phyloP scores from a whole-genome alignment of 30 jellyfish, hydroid and myxozoan genomes.

The Clytia hemisphaerica region DNA sequence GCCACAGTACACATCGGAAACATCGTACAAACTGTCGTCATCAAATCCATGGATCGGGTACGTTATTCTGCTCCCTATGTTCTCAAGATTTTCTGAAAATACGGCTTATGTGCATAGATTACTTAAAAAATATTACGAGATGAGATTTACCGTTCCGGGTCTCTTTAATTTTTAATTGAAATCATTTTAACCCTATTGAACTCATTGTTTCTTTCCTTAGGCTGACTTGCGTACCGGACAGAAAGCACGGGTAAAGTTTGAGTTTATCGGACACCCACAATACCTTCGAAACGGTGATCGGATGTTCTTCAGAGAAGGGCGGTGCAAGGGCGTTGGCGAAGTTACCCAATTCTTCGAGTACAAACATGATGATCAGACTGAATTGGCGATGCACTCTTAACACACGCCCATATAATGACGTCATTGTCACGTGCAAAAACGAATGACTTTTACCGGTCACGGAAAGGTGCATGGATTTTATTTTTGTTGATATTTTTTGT shows the following conservation, averaged over 20 bases:
- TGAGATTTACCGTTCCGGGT: too few species aligned
- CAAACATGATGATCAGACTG: too few species aligned
- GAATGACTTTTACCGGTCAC: too few species aligned
- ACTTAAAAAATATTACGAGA: too few species aligned
- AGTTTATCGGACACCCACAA: slow-evolving; percentile 86
- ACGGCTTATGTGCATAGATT: too few species aligned
- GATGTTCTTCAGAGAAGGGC: slow-evolving; percentile 78
- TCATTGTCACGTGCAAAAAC: too few species aligned
- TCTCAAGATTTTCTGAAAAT: not conserved
- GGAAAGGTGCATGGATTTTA: too few species aligned
- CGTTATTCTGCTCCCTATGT: not conserved
- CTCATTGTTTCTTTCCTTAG: slow-evolving; percentile 25
- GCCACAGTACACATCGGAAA: slow-evolving; percentile 92
- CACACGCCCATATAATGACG: too few species aligned
- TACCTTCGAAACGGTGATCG: slow-evolving; percentile 84
- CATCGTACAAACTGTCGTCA: slow-evolving; percentile 87
- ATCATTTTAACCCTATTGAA: too few species aligned
- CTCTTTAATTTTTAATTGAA: too few species aligned
- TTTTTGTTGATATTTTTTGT: too few species aligned
- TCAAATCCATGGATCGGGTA: slow-evolving; percentile 63
- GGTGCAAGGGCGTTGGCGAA: slow-evolving; percentile 95
- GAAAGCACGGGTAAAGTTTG: slow-evolving; percentile 69
- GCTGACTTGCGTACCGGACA: slow-evolving; percentile 87
- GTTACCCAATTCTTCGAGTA: slow-evolving; percentile 55
- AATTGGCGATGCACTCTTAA: too few species aligned